Percentiles rank a stretch among this genome's conserved stretches.
These are phyloP conservation scores for Bolborhynchus lineola DNA, from an alignment of 2,113 vertebrate genomes.

Conservation along the genomic window DNA sequence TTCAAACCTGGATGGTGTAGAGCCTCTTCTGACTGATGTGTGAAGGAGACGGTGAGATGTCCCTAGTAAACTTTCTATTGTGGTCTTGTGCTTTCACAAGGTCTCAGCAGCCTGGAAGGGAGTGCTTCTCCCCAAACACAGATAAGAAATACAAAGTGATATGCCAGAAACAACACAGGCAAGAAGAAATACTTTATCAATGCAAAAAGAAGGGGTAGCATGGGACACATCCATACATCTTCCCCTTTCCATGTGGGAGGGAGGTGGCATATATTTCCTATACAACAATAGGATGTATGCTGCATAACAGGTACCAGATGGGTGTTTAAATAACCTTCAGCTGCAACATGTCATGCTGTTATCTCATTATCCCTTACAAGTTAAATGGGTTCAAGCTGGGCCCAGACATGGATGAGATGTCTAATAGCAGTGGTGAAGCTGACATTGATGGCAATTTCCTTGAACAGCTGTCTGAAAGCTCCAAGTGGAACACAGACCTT, in stretches of 20 bases:
- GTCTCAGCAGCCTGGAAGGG: neutral
- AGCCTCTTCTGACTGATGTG: neutral
- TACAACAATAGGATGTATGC: slow-evolving; percentile 54
- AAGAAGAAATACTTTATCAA: neutral
- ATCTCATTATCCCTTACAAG: slow-evolving; percentile 61
- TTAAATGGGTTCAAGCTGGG: slow-evolving; percentile 65
- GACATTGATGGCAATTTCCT: slow-evolving; percentile 67
- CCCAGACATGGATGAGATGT: slow-evolving; percentile 40
- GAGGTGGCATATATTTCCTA: slow-evolving; percentile 62
- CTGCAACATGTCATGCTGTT: slow-evolving; percentile 64
- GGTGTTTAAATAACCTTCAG: slow-evolving; percentile 61
- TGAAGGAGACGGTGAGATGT: accelerated
- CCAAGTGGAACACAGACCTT: slow-evolving; percentile 44
- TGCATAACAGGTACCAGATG: slow-evolving; percentile 67
- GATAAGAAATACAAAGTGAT: neutral
- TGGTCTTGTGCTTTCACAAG: neutral
- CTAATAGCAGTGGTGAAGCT: slow-evolving; percentile 34
- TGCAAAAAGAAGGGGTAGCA: neutral
- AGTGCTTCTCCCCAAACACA: neutral
- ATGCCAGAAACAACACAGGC: neutral
- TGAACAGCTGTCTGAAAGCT: slow-evolving; percentile 55
- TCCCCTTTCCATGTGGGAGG: slow-evolving; percentile 46
- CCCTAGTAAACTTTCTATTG: neutral
- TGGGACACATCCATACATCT: neutral
- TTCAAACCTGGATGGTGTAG: neutral